Conservation (phyloP, 2,888 invertebrate species). For the Salpingus planirostris region DNA sequence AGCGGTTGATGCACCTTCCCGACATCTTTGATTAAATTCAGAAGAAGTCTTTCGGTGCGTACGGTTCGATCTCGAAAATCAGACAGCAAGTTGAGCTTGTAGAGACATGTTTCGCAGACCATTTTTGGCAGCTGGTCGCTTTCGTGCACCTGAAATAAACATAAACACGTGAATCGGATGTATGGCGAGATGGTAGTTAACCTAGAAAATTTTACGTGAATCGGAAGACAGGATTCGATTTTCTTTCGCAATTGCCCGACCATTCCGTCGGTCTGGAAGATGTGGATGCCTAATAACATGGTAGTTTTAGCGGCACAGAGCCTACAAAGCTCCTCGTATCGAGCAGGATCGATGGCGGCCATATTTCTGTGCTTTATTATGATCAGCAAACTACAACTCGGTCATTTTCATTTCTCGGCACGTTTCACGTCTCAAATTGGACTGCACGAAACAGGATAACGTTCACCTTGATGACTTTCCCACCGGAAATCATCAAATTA, state of each 20-base stretch:
- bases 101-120: slow-evolving; percentile 49
- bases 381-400: too few species aligned
- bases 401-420: too few species aligned
- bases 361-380: slow-evolving; percentile 27
- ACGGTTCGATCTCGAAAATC: slow-evolving; percentile 49
- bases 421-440: too few species aligned
- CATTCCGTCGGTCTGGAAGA: slow-evolving; percentile 42
- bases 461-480: too few species aligned
- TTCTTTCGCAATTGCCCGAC: slow-evolving; percentile 48
- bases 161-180: too few species aligned
- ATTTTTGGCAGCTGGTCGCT: slow-evolving; percentile 50
- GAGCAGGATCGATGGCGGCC: slow-evolving; percentile 28
- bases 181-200: too few species aligned
- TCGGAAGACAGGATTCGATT: slow-evolving; percentile 48
- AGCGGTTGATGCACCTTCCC: slow-evolving; percentile 13
- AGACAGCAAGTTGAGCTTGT: slow-evolving; percentile 48
- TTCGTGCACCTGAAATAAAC: slow-evolving; percentile 43
- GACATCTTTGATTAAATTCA: slow-evolving; percentile 35
- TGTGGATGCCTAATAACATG: slow-evolving; percentile 34
- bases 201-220: slow-evolving; percentile 40
- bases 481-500: too few species aligned
- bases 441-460: too few species aligned
- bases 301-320: slow-evolving; percentile 39
- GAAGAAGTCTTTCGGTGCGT: slow-evolving; percentile 46
- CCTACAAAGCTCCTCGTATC: slow-evolving; percentile 38